Evolutionary conservation across 2,113 vertebrate genomes (phyloP).

Genomic region (Salvelinus namaycush): DNA sequence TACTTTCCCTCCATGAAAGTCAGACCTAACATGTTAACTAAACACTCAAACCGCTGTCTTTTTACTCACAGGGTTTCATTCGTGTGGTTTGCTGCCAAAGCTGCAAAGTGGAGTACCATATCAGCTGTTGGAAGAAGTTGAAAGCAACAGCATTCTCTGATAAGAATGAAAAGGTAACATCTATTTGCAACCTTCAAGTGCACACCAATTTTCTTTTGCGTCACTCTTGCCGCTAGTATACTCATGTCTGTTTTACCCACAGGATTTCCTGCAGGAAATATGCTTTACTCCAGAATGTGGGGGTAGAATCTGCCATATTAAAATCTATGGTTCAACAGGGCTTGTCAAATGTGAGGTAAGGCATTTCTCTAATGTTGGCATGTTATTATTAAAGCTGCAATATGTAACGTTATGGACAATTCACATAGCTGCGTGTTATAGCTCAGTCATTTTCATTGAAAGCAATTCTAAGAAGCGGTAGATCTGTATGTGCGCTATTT

Average conservation of each 20-base stretch:
- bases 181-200: background rate
- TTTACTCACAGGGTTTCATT: conserved; percentile 85
- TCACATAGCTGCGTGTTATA: no score
- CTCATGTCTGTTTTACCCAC: conserved; percentile 19
- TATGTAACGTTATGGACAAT: no score
- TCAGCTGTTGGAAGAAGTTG: conserved; percentile 90
- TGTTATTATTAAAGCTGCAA: background rate
- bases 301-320: conserved; percentile 84
- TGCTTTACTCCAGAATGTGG: conserved; percentile 93
- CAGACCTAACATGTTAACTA: background rate
- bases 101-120: conserved; percentile 90
- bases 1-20: background rate
- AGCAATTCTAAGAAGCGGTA: no score
- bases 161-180: conserved; percentile 89
- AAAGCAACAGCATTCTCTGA: conserved; percentile 80
- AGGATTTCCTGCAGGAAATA: conserved; percentile 87
- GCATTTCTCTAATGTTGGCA: background rate
- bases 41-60: background rate
- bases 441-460: no score
- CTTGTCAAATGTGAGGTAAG: conserved; percentile 89
- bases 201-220: background rate
- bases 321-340: conserved; percentile 83
- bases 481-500: no score
- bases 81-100: conserved; percentile 82
- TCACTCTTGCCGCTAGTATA: background rate